Evolutionary conservation across 23 tunicate genomes (phyloP).

Genomic region (Trididemnum nubilum): DNA sequence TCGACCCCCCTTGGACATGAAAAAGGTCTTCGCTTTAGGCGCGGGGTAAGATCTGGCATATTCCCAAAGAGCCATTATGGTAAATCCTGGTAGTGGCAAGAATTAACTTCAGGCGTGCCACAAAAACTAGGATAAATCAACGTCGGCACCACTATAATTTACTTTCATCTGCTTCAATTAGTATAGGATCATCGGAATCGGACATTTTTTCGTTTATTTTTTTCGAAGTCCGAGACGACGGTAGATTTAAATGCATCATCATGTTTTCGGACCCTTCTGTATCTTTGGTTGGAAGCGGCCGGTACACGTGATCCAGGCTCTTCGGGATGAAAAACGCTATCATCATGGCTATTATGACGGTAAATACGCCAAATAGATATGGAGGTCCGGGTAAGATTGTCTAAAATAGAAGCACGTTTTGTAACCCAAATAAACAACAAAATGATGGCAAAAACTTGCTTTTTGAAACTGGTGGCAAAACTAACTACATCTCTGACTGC

Average conservation of each 20-base stretch:
- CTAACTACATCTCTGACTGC: too few relatives aligned
- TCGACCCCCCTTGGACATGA: too few relatives aligned
- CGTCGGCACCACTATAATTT: constrained; percentile 6
- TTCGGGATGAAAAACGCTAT: constrained; percentile 80
- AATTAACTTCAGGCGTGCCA: too few relatives aligned
- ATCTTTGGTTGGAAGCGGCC: constrained; percentile 34
- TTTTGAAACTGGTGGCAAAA: too few relatives aligned
- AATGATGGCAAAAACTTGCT: too few relatives aligned
- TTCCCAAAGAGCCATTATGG: too few relatives aligned
- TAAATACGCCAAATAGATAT: constrained; percentile 80
- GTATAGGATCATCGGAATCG: constrained; percentile 61
- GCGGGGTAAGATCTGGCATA: too few relatives aligned
- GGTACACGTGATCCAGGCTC: constrained; percentile 20
- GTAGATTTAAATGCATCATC: neutral
- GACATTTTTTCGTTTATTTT: constrained; percentile 32
- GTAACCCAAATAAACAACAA: constrained; percentile 1
- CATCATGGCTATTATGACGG: constrained; percentile 80
- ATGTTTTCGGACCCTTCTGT: neutral
- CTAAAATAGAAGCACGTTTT: too few relatives aligned
- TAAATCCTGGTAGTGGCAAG: too few relatives aligned
- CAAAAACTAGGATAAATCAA: too few relatives aligned
- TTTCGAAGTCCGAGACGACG: constrained; percentile 34
- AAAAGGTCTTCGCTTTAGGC: too few relatives aligned
- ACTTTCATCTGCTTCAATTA: neutral
- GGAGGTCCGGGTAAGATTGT: constrained; percentile 95